Base-by-base conservation (phyloP, 1,140 invertebrate genomes). In the Trichonephila clavipes region DNA sequence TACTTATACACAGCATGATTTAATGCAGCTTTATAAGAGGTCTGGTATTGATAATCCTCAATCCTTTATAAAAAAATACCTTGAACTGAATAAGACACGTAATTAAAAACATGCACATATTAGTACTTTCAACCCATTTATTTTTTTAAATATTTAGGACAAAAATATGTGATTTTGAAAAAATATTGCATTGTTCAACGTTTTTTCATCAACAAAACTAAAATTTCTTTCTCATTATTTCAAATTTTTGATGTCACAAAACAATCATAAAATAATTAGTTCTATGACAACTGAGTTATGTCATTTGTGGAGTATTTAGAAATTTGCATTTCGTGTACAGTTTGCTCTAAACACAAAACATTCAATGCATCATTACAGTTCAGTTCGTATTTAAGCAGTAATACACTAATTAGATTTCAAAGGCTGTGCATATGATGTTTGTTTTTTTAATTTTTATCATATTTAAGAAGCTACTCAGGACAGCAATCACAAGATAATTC, bases 1-100 rank as follows among this genome's bases (percentile, higher is more conserved):
- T 28, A 19, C 28, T 77, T 77, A 40, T 18, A 77, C 72, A 77
- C 72, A 77, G 72, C 72, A 91, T 44, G 66, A 19, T 77, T 24
- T 40, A 77, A 77, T 40, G 28, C 72, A 77, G 14, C 28, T 58
- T 87, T 62, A 87, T 40, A 8, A 77, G 34, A 77, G 34, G 24
- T 72, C 24, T 24, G 34, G 8, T 72, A 72, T 72, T 72, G 10
- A 4, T 72, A 24, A n/a, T n/a, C 24, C 28, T 77, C 7, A 16
- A 77, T 6, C 4, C 28, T 40, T 16, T 34, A 40, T 40, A 2
- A 18, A 7, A 40, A 16, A 34, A 40, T 28, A 77, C 18, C 28
- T 18, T 14, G 72, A 24, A 77, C 28, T 40, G 24, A 28, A 77
- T 28, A 10, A 77, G 34, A 40, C 34, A 28, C 72, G 34, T 34